Base-by-base conservation (phyloP, 2,797 vertebrate genomes). In the Cryptoblepharus egeriae region DNA sequence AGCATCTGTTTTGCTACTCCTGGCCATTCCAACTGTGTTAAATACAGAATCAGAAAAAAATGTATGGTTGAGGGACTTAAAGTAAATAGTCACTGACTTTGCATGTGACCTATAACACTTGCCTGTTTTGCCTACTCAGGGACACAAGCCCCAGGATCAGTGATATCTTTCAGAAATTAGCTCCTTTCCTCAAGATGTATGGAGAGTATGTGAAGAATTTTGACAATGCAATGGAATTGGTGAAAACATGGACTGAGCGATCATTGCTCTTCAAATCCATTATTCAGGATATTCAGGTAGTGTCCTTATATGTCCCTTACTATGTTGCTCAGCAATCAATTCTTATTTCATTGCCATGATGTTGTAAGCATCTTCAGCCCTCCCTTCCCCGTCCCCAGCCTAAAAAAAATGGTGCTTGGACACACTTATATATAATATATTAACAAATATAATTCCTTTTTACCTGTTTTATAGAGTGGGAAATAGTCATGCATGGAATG, bases 131-230 rank as follows among this genome's bases (percentile, higher is more conserved):
- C 13, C 84, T 91, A 69, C 85, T n/a, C 91, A 99, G 99, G 99
- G 93, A 89, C 3, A 95, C 95, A 24, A 98, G 93, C 3, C 98
- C 98, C 80, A 96, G 98, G 74, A 97, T 99, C 28, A 98, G 98
- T 72, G 98, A 99, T 93, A 98, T 99, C 87, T 95, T 99, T 84
- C 98, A 97, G 84, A 99, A 99, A 89, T 94, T 99, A 91, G 97
- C 98, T 1, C 99, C 99, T 75, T 99, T 99, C 92, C 96, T 99
- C 87, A 99, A 99, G 95, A 99, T 99, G 99, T 99, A 99, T 0
- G 98, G 97, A 0, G 99, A 99, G 82, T 99, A 99, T 0, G 97
- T 99, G 88, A 98, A 97, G 90, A 99, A 99, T 83, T 99, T 99
- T 4, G 98, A 99, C 85, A 96, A 98, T 0, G 98, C 98, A 64